Conservation (phyloP, 2,113 vertebrate species). For the Cisticola juncidis region DNA sequence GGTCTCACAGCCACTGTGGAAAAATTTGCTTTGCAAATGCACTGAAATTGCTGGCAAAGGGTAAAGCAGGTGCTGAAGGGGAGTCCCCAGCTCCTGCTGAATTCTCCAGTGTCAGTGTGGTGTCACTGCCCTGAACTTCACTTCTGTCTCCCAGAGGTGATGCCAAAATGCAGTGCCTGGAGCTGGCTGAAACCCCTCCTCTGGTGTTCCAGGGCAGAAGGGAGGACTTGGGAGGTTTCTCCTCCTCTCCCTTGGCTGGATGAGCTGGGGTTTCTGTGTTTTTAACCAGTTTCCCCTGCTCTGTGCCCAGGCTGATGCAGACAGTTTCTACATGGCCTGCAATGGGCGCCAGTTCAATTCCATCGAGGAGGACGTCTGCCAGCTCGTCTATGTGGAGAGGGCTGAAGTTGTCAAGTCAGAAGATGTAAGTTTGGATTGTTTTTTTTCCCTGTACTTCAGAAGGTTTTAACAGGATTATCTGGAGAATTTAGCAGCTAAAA, state of each 20-base stretch:
- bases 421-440: slow-evolving; percentile 74
- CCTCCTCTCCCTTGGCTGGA: background rate
- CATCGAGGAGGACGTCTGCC: slow-evolving; percentile 96
- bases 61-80: background rate
- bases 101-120: background rate
- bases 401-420: slow-evolving; percentile 95
- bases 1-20: background rate
- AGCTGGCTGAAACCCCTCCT: background rate
- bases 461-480: background rate
- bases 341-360: slow-evolving; percentile 97
- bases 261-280: background rate
- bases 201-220: background rate
- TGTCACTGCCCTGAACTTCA: background rate
- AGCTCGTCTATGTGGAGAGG: slow-evolving; percentile 94
- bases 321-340: slow-evolving; percentile 92
- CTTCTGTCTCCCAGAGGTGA: background rate
- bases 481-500: background rate
- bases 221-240: background rate
- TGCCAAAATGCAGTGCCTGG: background rate
- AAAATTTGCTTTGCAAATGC: background rate
- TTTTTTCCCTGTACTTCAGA: background rate
- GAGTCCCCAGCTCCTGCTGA: background rate
- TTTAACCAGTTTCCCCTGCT: background rate
- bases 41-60: background rate
- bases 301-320: slow-evolving; percentile 84